A percentile compares a stretch with the other conserved stretches of the same genome.
Conservation (phyloP, 2,797 vertebrate species). For the Artibeus jamaicensis region DNA sequence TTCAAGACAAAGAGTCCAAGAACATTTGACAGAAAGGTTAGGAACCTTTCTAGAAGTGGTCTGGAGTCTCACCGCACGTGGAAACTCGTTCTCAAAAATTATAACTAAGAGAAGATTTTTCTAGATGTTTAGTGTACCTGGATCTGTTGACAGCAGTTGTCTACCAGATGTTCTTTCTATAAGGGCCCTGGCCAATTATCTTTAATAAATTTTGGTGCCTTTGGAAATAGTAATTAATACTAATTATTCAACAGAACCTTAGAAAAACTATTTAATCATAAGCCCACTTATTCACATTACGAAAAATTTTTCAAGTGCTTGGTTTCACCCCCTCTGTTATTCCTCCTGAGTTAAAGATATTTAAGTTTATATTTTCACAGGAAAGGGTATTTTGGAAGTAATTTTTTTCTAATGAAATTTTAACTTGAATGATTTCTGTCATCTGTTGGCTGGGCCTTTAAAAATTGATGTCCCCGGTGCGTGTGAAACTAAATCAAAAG, state of each 20-base stretch:
- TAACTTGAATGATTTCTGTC: slow-evolving; percentile 73
- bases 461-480: slow-evolving; percentile 78
- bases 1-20: neutral
- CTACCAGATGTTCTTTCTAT: neutral
- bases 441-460: slow-evolving; percentile 77
- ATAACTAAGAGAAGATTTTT: neutral
- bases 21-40: neutral
- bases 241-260: slow-evolving; percentile 45
- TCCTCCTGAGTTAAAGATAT: slow-evolving; percentile 7
- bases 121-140: neutral
- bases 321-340: neutral
- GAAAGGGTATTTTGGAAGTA: slow-evolving; percentile 55
- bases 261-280: slow-evolving; percentile 39
- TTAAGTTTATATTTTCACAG: slow-evolving; percentile 58
- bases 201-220: slow-evolving; percentile 22
- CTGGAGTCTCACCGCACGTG: neutral
- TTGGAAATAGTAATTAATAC: slow-evolving; percentile 35
- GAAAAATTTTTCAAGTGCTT: neutral
- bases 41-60: neutral
- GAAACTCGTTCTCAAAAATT: neutral
- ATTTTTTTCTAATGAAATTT: slow-evolving; percentile 74
- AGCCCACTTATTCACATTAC: neutral
- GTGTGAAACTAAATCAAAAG: slow-evolving; percentile 71
- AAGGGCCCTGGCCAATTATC: neutral
- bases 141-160: neutral